Evolutionary conservation across 2,888 invertebrate genomes (phyloP).

Genomic region (Nomada fabriciana): DNA sequence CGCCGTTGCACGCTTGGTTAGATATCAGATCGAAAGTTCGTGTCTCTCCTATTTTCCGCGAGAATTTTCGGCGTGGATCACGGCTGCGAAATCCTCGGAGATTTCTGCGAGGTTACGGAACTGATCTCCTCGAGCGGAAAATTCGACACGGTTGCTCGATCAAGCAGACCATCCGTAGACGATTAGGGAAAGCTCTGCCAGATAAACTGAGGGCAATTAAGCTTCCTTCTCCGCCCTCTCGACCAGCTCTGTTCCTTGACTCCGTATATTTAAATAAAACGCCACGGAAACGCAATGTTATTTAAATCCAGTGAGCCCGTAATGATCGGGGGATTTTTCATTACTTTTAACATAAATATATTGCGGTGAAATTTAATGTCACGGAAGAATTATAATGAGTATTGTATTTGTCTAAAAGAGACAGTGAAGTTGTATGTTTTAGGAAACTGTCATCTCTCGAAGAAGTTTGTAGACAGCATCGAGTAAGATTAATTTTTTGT

Average conservation of each 20-base stretch:
- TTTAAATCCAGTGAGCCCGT: no score
- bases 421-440: no score
- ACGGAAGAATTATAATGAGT: no score
- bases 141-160: conserved; percentile 75
- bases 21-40: conserved; percentile 73
- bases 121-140: conserved; percentile 67
- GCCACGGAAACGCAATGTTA: conserved; percentile 3
- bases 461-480: no score
- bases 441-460: no score
- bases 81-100: conserved; percentile 69
- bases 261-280: conserved; percentile 37
- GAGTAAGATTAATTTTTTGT: no score
- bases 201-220: conserved; percentile 70
- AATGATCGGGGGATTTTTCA: no score
- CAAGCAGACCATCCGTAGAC: conserved; percentile 72
- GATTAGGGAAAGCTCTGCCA: conserved; percentile 70
- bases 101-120: conserved; percentile 68
- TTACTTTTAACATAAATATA: no score
- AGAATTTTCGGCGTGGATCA: conserved; percentile 69
- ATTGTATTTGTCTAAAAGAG: no score
- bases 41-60: conserved; percentile 73
- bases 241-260: conserved; percentile 5
- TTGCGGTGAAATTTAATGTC: no score
- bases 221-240: conserved; percentile 33
- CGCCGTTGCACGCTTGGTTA: conserved; percentile 63